A percentile compares a stretch with the other conserved stretches of the same genome.
Conservation (phyloP, 64 coral and sea anemone species). For the Stylophora pistillata region DNA sequence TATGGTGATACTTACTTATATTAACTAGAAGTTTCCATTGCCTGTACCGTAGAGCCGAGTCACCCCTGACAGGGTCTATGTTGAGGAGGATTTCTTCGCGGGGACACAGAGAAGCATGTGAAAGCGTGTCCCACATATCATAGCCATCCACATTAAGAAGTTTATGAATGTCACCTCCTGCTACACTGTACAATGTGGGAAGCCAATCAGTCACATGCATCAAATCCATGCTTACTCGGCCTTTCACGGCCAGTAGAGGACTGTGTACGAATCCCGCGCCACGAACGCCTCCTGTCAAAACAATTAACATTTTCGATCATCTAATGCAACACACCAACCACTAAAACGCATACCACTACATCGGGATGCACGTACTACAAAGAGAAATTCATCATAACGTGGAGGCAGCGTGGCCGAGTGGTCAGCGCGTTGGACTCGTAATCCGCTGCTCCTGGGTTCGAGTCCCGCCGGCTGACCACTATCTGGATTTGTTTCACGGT, state of each 20-base stretch:
- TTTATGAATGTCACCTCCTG: neutral
- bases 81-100: constrained; percentile 59
- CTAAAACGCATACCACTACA: neutral
- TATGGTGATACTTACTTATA: constrained; percentile 43
- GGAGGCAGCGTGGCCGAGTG: too few relatives aligned
- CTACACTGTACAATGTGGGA: constrained; percentile 8
- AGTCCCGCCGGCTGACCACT: too few relatives aligned
- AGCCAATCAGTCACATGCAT: constrained; percentile 13
- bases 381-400: too few relatives aligned
- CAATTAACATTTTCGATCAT: too few relatives aligned
- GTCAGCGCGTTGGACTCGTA: too few relatives aligned
- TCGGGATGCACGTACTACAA: too few relatives aligned
- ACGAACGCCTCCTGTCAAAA: neutral
- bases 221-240: constrained; percentile 33
- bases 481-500: too few relatives aligned
- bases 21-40: constrained; percentile 77
- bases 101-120: constrained; percentile 34
- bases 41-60: constrained; percentile 45
- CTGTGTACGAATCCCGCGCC: constrained; percentile 8
- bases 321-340: neutral
- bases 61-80: constrained; percentile 53
- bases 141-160: neutral
- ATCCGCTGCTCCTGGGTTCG: too few relatives aligned
- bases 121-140: constrained; percentile 52
- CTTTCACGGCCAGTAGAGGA: constrained; percentile 1